phyloP scores from a whole-genome alignment of 2,797 vertebrate genomes.

The Myripristis jacobus region DNA sequence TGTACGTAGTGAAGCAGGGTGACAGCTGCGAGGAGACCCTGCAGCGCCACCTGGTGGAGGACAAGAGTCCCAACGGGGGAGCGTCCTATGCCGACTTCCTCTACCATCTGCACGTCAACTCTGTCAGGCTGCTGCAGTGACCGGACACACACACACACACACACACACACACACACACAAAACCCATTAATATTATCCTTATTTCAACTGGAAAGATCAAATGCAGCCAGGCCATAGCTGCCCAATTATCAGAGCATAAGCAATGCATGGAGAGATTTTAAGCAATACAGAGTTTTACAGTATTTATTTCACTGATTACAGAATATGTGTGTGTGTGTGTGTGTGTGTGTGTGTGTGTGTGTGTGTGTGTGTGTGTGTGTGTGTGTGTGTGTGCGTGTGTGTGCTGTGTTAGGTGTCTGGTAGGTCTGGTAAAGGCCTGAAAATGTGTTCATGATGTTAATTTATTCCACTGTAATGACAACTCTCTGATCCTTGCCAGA shows the following conservation, averaged over 20 bases:
- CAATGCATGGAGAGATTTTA: constrained; percentile 44
- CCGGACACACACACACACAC: not conserved
- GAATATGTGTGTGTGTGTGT: constrained; percentile 17
- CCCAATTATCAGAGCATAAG: not conserved
- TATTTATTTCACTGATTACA: constrained; percentile 32
- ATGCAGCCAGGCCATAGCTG: not conserved
- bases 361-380: too few relatives aligned
- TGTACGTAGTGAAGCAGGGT: constrained; percentile 82
- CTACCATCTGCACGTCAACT: constrained; percentile 84
- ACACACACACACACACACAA: not conserved
- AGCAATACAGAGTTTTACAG: constrained; percentile 51
- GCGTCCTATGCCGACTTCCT: constrained; percentile 87
- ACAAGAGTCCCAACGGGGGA: constrained; percentile 86
- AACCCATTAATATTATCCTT: not conserved
- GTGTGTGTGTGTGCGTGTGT: too few relatives aligned
- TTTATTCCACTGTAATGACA: constrained; percentile 39
- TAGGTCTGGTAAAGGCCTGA: not conserved
- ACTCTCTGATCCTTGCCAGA: constrained; percentile 18
- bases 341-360: too few relatives aligned
- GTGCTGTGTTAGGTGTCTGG: not conserved
- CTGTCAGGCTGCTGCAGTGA: constrained; percentile 78
- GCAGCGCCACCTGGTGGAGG: constrained; percentile 84
- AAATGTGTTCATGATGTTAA: constrained; percentile 47
- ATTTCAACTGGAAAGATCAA: not conserved
- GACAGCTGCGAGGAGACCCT: constrained; percentile 82